phyloP scores from a whole-genome alignment of 2,113 vertebrate genomes.

The Callaeas wilsoni region DNA sequence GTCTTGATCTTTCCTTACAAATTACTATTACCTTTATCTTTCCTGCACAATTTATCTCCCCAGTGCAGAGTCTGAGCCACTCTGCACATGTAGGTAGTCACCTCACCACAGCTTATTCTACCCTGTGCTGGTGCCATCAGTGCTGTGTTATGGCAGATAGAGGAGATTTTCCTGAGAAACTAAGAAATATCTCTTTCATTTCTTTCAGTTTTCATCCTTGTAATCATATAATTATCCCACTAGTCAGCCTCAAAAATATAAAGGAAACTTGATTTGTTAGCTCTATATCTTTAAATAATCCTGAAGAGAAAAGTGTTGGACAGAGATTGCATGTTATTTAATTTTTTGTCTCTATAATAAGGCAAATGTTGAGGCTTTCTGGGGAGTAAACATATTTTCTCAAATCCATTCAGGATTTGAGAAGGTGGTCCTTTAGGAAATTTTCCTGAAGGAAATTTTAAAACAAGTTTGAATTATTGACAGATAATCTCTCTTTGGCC shows the following conservation, averaged over 20 bases:
- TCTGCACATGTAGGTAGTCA: not conserved
- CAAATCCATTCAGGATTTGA: not conserved
- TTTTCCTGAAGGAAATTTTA: not conserved
- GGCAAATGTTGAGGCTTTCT: not conserved
- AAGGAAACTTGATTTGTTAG: not conserved
- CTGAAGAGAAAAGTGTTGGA: not conserved
- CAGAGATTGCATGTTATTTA: not conserved
- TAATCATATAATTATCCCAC: not conserved
- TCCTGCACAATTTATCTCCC: not conserved
- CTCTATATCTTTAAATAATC: conserved; percentile 30
- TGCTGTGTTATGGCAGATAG: not conserved
- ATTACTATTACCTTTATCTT: not conserved
- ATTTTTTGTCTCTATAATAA: not conserved
- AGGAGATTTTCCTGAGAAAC: conserved; percentile 2
- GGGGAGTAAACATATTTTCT: not conserved
- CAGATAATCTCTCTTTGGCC: not conserved
- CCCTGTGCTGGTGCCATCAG: not conserved
- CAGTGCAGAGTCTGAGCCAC: not conserved
- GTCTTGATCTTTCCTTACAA: not conserved
- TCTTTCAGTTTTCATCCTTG: not conserved
- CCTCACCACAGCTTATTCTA: not conserved
- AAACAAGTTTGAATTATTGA: not conserved
- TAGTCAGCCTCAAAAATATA: not conserved
- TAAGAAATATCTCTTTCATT: conserved; percentile 3
- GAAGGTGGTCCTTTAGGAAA: not conserved